Percentiles rank a stretch among this genome's conserved stretches.
Conservation (phyloP, 92 coral and sea anemone genomes). For the Heliopora coerulea region DNA sequence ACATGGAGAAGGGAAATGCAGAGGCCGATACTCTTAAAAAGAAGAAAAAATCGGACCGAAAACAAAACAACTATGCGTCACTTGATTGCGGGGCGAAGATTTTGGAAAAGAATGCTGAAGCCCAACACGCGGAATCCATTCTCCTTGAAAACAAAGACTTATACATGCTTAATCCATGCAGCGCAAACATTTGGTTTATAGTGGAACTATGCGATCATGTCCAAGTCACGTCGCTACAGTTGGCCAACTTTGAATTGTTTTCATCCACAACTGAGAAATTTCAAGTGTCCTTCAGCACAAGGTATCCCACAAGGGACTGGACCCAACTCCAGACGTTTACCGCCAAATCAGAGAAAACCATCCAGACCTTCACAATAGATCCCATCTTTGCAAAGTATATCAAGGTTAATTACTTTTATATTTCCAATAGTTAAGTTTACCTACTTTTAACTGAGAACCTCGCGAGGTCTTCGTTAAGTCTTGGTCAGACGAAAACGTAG, state of each 20-base stretch:
- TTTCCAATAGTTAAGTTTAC: too few relatives aligned
- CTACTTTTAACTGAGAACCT: too few relatives aligned
- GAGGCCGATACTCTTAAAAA: constrained; percentile 52
- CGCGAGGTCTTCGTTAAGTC: too few relatives aligned
- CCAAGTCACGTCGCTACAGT: constrained; percentile 83
- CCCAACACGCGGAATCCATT: constrained; percentile 69
- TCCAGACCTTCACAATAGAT: constrained; percentile 90
- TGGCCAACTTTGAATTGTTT: constrained; percentile 93
- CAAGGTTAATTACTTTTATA: constrained; percentile 69
- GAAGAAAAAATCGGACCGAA: constrained; percentile 78
- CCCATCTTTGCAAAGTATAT: constrained; percentile 96
- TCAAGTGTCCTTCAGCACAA: constrained; percentile 80
- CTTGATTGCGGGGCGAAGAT: constrained; percentile 96
- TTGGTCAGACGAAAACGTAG: too few relatives aligned
- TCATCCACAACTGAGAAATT: constrained; percentile 93
- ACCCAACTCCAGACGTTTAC: constrained; percentile 86
- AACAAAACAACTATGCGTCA: constrained; percentile 92
- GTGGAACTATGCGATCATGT: constrained; percentile 91
- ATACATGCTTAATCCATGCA: constrained; percentile 95
- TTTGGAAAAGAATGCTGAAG: constrained; percentile 69
- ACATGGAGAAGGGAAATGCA: constrained; percentile 43
- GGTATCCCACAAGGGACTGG: constrained; percentile 98
- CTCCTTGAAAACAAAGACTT: constrained; percentile 84
- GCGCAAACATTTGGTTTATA: constrained; percentile 91
- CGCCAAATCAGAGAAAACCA: constrained; percentile 74